Base-by-base conservation (phyloP, 2,797 vertebrate genomes). In the Pagetopsis macropterus region DNA sequence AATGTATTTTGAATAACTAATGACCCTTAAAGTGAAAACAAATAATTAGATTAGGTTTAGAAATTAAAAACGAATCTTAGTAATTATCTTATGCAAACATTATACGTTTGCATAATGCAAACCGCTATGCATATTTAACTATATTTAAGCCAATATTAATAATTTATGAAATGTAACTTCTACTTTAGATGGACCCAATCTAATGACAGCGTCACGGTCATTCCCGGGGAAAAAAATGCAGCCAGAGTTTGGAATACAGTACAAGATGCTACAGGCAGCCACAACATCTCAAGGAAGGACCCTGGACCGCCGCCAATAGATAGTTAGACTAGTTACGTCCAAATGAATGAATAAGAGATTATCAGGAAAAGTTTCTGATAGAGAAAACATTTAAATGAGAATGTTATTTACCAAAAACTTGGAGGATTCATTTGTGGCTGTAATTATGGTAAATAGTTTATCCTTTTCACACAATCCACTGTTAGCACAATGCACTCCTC, bases 181-280 rank as follows among this genome's bases (percentile, higher is more conserved):
- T 43, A 9, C 15, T 44, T 51, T 31, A 59, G 13, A 57, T 65
- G 21, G 4, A 27, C 33, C 7, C 6, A 37, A 37, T 37, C 33
- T 37, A 37, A 37, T 37, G 33, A 37, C 33, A 37, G 33, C 6
- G 8, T 37, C 6, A 37, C 6, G 7, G 33, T 37, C 33, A 37
- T 37, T 37, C 1, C 51, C 40, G 62, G 52, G 57, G 66, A 48
- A 31, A 70, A 70, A 68, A 69, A 67, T 63, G 55, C 37, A 58
- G 45, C 45, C 33, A 46, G 61, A 49, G 67, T 46, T 69, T 51
- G 74, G 51, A 72, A 75, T 61, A 44, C 19, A 13, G 48, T 55
- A 55, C 75, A 76, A 76, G 48, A 17, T 60, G 48, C 46, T 13
- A 65, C 37, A 17, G 45, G 45, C 37, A 50, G 41, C 31, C 40